Conservation (phyloP, 2,797 vertebrate genomes). For the Chrysocyon brachyurus region DNA sequence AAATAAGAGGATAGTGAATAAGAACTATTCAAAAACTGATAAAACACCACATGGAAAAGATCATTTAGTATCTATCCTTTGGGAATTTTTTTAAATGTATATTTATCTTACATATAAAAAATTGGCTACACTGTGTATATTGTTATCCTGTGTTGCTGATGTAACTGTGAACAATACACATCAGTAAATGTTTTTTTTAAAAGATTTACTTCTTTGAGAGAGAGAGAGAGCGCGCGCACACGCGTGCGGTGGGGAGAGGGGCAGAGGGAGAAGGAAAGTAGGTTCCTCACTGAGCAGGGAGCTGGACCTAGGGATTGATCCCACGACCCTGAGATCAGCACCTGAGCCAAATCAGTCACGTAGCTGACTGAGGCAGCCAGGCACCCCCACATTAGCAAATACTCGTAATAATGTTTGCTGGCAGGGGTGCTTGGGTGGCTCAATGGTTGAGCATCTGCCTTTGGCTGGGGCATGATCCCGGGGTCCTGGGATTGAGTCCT, state of each 20-base stretch:
- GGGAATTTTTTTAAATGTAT: not conserved
- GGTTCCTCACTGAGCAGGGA: not conserved
- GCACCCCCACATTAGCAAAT: not conserved
- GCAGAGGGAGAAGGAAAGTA: not conserved
- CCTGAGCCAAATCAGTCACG: not conserved
- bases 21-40: slow-evolving; percentile 42
- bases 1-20: slow-evolving; percentile 37
- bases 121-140: not conserved
- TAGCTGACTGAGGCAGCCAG: not conserved
- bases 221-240: not conserved
- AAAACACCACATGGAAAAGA: not conserved
- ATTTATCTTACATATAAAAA: not conserved
- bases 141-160: not conserved
- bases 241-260: not conserved
- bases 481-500: too few relatives aligned
- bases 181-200: not conserved
- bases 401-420: not conserved
- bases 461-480: too few relatives aligned
- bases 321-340: not conserved
- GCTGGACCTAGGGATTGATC: not conserved
- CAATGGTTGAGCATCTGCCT: too few relatives aligned
- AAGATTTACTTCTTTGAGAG: not conserved
- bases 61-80: not conserved
- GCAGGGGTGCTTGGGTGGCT: not conserved
- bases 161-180: not conserved